A percentile compares a stretch with the other conserved stretches of the same genome.
These are phyloP conservation scores for Spea hammondii DNA, from an alignment of 2,797 vertebrate species.

Conservation along the genomic window DNA sequence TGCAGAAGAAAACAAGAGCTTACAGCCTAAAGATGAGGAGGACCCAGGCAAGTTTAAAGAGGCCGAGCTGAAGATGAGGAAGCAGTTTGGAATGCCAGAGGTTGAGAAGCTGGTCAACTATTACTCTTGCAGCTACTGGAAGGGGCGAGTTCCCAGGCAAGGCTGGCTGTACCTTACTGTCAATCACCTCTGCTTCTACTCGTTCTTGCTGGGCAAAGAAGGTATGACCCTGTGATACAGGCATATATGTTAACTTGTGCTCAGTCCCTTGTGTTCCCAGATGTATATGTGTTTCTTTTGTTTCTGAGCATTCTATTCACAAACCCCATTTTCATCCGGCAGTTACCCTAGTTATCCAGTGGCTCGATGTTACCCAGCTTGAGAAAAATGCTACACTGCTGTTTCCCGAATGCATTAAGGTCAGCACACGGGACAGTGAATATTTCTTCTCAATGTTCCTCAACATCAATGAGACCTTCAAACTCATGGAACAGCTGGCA, in stretches of 20 bases:
- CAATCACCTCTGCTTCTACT: constrained; percentile 97
- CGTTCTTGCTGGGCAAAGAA: constrained; percentile 92
- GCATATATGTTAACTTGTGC: neutral
- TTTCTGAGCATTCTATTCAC: neutral
- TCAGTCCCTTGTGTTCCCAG: too few relatives aligned
- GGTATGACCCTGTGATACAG: constrained; percentile 66
- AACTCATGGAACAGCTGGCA: constrained; percentile 95
- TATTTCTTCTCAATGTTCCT: constrained; percentile 98
- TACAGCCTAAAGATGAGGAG: constrained; percentile 81
- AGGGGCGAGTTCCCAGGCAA: constrained; percentile 89
- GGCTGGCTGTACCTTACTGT: constrained; percentile 94
- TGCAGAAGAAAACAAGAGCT: constrained; percentile 89
- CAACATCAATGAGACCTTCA: constrained; percentile 91
- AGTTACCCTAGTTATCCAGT: constrained; percentile 91
- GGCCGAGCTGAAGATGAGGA: constrained; percentile 92
- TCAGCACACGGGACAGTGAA: constrained; percentile 83
- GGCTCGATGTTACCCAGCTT: constrained; percentile 90
- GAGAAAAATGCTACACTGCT: constrained; percentile 92
- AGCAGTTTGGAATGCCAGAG: constrained; percentile 92
- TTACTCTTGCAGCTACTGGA: constrained; percentile 98
- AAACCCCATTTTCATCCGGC: constrained; percentile 3
- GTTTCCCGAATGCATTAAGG: constrained; percentile 90
- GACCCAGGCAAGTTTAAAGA: constrained; percentile 93
- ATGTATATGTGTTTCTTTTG: neutral
- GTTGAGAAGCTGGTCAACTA: constrained; percentile 97